Conservation (phyloP, 2,797 vertebrate genomes). For the Danio aesculapii region DNA sequence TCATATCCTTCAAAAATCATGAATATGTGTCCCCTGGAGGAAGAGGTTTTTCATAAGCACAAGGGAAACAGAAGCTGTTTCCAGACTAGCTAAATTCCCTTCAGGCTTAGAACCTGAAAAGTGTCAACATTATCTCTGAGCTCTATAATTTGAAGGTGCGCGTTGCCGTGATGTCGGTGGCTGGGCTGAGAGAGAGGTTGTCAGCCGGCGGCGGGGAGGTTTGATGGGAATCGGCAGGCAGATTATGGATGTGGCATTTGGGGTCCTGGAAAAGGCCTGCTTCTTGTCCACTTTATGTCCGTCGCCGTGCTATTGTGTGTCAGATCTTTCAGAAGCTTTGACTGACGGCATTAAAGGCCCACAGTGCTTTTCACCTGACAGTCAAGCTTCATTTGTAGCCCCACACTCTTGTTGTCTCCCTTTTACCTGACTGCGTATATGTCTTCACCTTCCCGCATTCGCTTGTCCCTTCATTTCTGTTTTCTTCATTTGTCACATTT, state of each 20-base stretch:
- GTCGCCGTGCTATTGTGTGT: slow-evolving; percentile 48
- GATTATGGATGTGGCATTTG: slow-evolving; percentile 74
- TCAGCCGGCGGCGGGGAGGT: slow-evolving; percentile 61
- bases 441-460: slow-evolving; percentile 8
- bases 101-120: slow-evolving; percentile 57
- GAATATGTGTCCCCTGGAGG: slow-evolving; percentile 38
- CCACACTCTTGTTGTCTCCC: slow-evolving; percentile 14
- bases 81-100: slow-evolving; percentile 29
- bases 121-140: slow-evolving; percentile 70
- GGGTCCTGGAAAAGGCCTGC: slow-evolving; percentile 57
- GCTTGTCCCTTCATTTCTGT: slow-evolving; percentile 9
- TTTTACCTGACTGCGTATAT: not conserved
- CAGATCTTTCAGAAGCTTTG: slow-evolving; percentile 41
- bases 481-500: slow-evolving; percentile 45
- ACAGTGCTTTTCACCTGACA: slow-evolving; percentile 62
- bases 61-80: slow-evolving; percentile 36
- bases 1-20: slow-evolving; percentile 50
- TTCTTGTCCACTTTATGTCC: slow-evolving; percentile 46
- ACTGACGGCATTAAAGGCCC: slow-evolving; percentile 58
- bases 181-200: slow-evolving; percentile 56
- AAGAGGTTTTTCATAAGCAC: slow-evolving; percentile 49
- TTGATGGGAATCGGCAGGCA: slow-evolving; percentile 74
- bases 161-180: slow-evolving; percentile 61
- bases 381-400: slow-evolving; percentile 57
- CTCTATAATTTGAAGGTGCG: slow-evolving; percentile 65